Conservation (phyloP, 2,888 invertebrate species). For the Troides aeacus region DNA sequence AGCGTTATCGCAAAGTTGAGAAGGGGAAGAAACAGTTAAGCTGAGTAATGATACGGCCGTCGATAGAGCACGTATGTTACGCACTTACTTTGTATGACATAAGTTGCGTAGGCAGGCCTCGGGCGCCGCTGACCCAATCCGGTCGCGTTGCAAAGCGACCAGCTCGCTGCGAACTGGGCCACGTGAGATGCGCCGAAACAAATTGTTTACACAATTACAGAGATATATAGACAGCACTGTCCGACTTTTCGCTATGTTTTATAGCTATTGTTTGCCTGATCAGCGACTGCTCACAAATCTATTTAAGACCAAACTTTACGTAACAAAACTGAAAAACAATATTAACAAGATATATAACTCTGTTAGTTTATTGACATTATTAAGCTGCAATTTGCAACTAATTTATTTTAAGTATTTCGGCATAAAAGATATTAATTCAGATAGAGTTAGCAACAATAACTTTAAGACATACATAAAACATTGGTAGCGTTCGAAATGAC, state of each 20-base stretch:
- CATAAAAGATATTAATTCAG: too few relatives aligned
- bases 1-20: slow-evolving; percentile 19
- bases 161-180: slow-evolving; percentile 60
- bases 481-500: slow-evolving; percentile 28
- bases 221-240: slow-evolving; percentile 28
- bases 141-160: slow-evolving; percentile 49
- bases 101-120: slow-evolving; percentile 58
- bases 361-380: too few relatives aligned
- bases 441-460: too few relatives aligned
- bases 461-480: too few relatives aligned
- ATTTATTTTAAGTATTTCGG: too few relatives aligned
- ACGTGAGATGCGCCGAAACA: slow-evolving; percentile 66
- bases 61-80: slow-evolving; percentile 50
- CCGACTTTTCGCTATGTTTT: slow-evolving; percentile 4
- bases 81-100: slow-evolving; percentile 61
- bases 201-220: slow-evolving; percentile 56
- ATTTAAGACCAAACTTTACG: too few relatives aligned
- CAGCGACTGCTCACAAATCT: too few relatives aligned
- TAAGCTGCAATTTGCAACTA: too few relatives aligned
- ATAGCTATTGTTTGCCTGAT: background rate
- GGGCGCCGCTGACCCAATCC: slow-evolving; percentile 65
- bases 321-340: too few relatives aligned
- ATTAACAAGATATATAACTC: too few relatives aligned
- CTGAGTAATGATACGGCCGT: slow-evolving; percentile 23
- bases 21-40: slow-evolving; percentile 27